These are phyloP conservation scores for Aphyosemion australe DNA, from an alignment of 2,113 vertebrate genomes.

Conservation along the genomic window DNA sequence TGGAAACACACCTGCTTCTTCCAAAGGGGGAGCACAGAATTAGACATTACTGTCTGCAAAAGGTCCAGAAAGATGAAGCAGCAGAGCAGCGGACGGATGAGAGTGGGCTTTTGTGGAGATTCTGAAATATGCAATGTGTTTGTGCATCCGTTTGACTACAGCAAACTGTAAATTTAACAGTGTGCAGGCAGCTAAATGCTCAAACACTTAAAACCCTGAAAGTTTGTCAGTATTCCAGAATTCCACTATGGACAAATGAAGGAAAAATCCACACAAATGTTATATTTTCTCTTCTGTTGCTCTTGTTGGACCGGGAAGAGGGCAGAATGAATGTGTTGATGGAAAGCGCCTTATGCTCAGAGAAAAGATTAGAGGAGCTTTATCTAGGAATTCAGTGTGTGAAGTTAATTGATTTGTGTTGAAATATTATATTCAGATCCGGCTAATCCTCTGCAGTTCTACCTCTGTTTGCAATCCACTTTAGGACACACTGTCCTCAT, in stretches of 20 bases:
- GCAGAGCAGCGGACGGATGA: too few species aligned
- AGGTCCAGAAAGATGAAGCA: constrained; percentile 32
- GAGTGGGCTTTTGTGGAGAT: constrained; percentile 5
- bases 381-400: constrained; percentile 70
- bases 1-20: constrained; percentile 59
- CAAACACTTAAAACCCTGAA: constrained; percentile 17
- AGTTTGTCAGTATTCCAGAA: constrained; percentile 27
- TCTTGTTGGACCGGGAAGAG: constrained; percentile 58
- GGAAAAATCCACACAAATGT: constrained; percentile 33
- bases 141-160: constrained; percentile 6
- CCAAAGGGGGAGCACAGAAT: constrained; percentile 35
- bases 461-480: constrained; percentile 44
- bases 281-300: constrained; percentile 41
- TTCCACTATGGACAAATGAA: constrained; percentile 33
- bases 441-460: constrained; percentile 58
- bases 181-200: constrained; percentile 15
- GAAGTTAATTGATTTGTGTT: constrained; percentile 78
- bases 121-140: constrained; percentile 12
- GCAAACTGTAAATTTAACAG: background rate
- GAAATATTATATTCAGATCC: constrained; percentile 67
- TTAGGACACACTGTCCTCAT: constrained; percentile 48
- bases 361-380: constrained; percentile 77
- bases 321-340: constrained; percentile 73
- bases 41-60: constrained; percentile 48
- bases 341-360: constrained; percentile 78